Conservation (phyloP, 2,888 invertebrate genomes). For the Melanchra persicariae region DNA sequence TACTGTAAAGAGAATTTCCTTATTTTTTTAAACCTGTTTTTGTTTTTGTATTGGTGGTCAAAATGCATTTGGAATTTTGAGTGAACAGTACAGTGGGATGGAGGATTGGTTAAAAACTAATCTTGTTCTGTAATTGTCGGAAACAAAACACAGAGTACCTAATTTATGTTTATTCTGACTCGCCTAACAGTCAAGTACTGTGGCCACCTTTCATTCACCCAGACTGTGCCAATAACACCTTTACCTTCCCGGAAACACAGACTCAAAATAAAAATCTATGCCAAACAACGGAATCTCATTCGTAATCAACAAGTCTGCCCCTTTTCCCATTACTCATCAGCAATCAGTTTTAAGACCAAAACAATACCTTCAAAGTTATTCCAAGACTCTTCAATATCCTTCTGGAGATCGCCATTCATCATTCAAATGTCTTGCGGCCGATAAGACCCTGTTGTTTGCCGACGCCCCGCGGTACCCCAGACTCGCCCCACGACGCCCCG, state of each 20-base stretch:
- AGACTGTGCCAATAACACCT: not conserved
- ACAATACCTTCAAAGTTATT: slow-evolving; percentile 54
- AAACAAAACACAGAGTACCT: too few species aligned
- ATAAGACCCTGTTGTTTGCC: slow-evolving; percentile 58
- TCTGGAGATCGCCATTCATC: slow-evolving; percentile 55
- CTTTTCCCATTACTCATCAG: slow-evolving; percentile 21
- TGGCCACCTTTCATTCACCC: not conserved
- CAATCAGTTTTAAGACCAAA: slow-evolving; percentile 43
- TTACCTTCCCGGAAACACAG: not conserved
- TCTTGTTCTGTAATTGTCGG: not conserved
- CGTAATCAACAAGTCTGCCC: slow-evolving; percentile 3
- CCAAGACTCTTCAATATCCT: slow-evolving; percentile 51
- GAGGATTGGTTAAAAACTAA: not conserved
- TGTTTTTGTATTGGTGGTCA: not conserved
- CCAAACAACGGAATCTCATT: slow-evolving; percentile 6
- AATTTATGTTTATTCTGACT: too few species aligned
- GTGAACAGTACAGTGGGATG: too few species aligned
- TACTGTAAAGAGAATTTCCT: not conserved
- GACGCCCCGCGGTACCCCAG: slow-evolving; percentile 23
- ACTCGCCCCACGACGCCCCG: slow-evolving; percentile 1
- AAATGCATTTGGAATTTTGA: too few species aligned
- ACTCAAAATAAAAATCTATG: not conserved
- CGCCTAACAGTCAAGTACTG: too few species aligned
- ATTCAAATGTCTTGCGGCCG: slow-evolving; percentile 62
- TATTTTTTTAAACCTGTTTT: not conserved